A percentile compares a stretch with the other conserved stretches of the same genome.
Evolutionary conservation across 2,888 invertebrate species (phyloP).

Genomic region (Philereme vetulata): DNA sequence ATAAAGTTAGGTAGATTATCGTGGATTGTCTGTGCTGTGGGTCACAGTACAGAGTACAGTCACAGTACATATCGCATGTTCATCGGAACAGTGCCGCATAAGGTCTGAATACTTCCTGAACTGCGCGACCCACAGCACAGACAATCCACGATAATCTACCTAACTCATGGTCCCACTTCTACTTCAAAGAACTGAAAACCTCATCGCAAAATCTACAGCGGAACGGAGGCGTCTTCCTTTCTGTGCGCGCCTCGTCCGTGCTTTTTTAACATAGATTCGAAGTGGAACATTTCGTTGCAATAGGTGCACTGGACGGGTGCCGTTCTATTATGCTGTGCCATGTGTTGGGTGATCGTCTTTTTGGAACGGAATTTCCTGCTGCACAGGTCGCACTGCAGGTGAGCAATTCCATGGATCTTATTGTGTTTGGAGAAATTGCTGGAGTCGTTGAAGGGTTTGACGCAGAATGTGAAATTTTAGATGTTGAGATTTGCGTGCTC

Average conservation of each 20-base stretch:
- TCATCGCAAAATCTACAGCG: slow-evolving; percentile 65
- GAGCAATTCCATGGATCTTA: slow-evolving; percentile 70
- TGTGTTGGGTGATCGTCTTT: slow-evolving; percentile 72
- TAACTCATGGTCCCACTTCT: slow-evolving; percentile 79
- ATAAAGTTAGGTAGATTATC: slow-evolving; percentile 51
- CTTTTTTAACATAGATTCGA: slow-evolving; percentile 50
- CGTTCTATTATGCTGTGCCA: slow-evolving; percentile 72
- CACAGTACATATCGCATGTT: slow-evolving; percentile 57
- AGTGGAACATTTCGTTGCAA: slow-evolving; percentile 68
- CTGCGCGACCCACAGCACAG: slow-evolving; percentile 75
- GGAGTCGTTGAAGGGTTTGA: slow-evolving; percentile 62
- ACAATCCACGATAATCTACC: slow-evolving; percentile 72
- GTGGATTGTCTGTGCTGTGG: too few species aligned
- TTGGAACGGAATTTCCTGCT: slow-evolving; percentile 77
- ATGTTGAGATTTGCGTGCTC: slow-evolving; percentile 76
- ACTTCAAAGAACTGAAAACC: slow-evolving; percentile 62
- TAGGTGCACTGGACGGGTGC: slow-evolving; percentile 59
- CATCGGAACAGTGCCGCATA: slow-evolving; percentile 61
- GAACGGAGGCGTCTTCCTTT: slow-evolving; percentile 48
- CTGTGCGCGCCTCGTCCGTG: slow-evolving; percentile 59
- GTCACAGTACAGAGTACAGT: too few species aligned
- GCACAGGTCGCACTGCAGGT: slow-evolving; percentile 75
- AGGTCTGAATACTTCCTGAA: slow-evolving; percentile 73
- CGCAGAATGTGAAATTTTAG: slow-evolving; percentile 76
- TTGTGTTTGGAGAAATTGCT: slow-evolving; percentile 71